Conservation (phyloP, 1,140 invertebrate species). For the Asbolus verrucosus region DNA sequence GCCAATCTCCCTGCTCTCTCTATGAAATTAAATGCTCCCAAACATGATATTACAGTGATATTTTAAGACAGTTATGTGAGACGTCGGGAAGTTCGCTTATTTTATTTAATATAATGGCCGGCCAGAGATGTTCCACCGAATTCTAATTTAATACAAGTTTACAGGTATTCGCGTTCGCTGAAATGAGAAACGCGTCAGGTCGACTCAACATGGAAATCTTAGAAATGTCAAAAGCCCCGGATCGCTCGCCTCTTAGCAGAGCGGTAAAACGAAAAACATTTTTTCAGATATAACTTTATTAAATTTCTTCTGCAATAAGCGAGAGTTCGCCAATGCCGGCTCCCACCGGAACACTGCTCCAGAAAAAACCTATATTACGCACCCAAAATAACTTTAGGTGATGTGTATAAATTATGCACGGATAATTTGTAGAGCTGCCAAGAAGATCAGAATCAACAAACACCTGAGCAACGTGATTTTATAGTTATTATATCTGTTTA, state of each 20-base stretch:
- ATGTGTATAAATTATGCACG: slow-evolving; percentile 3
- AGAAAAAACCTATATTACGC: not conserved
- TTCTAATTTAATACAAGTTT: slow-evolving; percentile 36
- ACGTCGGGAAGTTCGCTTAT: slow-evolving; percentile 16
- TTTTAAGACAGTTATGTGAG: too few species aligned
- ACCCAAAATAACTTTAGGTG: not conserved
- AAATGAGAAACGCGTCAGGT: slow-evolving; percentile 15
- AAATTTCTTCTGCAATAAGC: slow-evolving; percentile 21
- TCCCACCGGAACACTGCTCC: not conserved
- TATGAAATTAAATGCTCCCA: slow-evolving; percentile 28
- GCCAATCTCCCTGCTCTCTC: not conserved
- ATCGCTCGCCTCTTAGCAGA: not conserved
- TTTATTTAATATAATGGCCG: slow-evolving; percentile 35
- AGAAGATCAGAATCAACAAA: not conserved
- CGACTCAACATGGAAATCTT: slow-evolving; percentile 20
- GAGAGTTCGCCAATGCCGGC: not conserved
- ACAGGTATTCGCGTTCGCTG: slow-evolving; percentile 21
- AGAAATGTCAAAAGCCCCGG: slow-evolving; percentile 17
- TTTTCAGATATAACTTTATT: slow-evolving; percentile 24
- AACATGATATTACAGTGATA: slow-evolving; percentile 34
- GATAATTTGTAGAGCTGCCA: not conserved
- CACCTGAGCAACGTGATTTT: slow-evolving; percentile 1
- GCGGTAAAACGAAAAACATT: slow-evolving; percentile 21
- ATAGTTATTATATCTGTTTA: slow-evolving; percentile 1
- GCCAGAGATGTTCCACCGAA: slow-evolving; percentile 11